Base-by-base conservation (phyloP, 2,888 invertebrate species). In the Belgica antarctica region DNA sequence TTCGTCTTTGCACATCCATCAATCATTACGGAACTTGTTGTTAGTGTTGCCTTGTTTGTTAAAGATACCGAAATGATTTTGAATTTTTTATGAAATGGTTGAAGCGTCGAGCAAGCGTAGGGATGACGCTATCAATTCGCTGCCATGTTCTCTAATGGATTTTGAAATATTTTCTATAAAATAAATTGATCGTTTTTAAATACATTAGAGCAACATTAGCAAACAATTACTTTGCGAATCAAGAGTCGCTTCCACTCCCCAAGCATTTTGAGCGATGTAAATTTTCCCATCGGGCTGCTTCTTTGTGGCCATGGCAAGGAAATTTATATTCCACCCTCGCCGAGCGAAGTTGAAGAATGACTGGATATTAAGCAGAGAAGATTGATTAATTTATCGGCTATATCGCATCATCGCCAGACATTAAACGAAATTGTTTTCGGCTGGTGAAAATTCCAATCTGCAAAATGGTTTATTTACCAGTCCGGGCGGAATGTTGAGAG, bases 171-270 rank as follows among this genome's bases (percentile, higher is more conserved):
- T 24, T 59, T n/a, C n/a, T 25, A 10, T 12, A 27, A 2, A 34
- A 31, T 28, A 65, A 65, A 65, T 65, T 34, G 65, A 65, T 65
- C 41, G 65, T 22, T 65, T 65, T 65, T 24, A 65, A 65, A 65
- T 65, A 46, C 65, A 19, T 62, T 62, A 25, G 7, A 31, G 19
- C 22, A 24, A 31, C 31, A 31, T 65, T 65, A 65, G 46, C 41
- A 22, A 46, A 65, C 65, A 65, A 65, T 65, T 65, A 65, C 46
- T 59, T 27, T 3, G 27, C 59, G 19, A 59, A 62, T 28, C 62
- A 62, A 31, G 34, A 15, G 17, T 27, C 25, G 25, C 15, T 34
- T 12, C 34, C 46, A 5, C 46, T 46, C 8, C 15, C 12, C 4
- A 46, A 46, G 46, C 8, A 46, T 5, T 15, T 4, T 46, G 46